Conservation (phyloP, 1,140 invertebrate genomes). For the Drosophila grimshawi region DNA sequence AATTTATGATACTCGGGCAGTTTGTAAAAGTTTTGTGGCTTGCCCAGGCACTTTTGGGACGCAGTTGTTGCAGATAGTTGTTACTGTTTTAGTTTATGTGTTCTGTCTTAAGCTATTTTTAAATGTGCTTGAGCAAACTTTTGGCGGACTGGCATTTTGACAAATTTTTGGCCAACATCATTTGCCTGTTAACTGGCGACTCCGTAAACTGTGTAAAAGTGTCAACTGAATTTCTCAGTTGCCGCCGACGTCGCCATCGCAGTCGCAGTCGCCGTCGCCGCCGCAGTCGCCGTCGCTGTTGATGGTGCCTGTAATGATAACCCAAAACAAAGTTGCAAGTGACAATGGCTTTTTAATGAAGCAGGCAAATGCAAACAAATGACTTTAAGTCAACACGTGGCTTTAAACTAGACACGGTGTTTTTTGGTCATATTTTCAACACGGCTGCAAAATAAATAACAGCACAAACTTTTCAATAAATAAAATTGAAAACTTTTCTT, state of each 20-base stretch:
- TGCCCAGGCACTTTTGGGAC: slow-evolving; percentile 36
- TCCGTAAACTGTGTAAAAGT: slow-evolving; percentile 23
- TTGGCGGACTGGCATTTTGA: slow-evolving; percentile 51
- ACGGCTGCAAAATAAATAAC: slow-evolving; percentile 79
- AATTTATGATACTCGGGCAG: slow-evolving; percentile 66
- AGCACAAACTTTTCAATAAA: slow-evolving; percentile 82
- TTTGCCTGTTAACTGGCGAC: slow-evolving; percentile 51
- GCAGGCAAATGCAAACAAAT: slow-evolving; percentile 38
- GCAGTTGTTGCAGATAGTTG: slow-evolving; percentile 11
- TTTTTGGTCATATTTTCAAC: slow-evolving; percentile 78
- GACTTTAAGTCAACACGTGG: slow-evolving; percentile 46
- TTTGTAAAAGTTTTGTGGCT: slow-evolving; percentile 54
- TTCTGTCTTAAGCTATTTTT: slow-evolving; percentile 77
- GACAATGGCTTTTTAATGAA: slow-evolving; percentile 81
- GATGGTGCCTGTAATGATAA: slow-evolving; percentile 73
- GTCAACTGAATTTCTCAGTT: slow-evolving; percentile 50
- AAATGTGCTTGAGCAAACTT: slow-evolving; percentile 70
- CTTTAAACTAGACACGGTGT: slow-evolving; percentile 59
- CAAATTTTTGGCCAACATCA: slow-evolving; percentile 50
- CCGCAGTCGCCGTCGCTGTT: slow-evolving; percentile 60
- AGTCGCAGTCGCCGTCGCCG: slow-evolving; percentile 4
- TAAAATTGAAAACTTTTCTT: slow-evolving; percentile 81
- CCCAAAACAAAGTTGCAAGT: slow-evolving; percentile 64
- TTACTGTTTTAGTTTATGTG: slow-evolving; percentile 9
- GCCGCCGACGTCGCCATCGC: slow-evolving; percentile 45